These are phyloP conservation scores for Jordanella pulchra DNA, from an alignment of 2,797 vertebrate genomes.

Conservation along the genomic window DNA sequence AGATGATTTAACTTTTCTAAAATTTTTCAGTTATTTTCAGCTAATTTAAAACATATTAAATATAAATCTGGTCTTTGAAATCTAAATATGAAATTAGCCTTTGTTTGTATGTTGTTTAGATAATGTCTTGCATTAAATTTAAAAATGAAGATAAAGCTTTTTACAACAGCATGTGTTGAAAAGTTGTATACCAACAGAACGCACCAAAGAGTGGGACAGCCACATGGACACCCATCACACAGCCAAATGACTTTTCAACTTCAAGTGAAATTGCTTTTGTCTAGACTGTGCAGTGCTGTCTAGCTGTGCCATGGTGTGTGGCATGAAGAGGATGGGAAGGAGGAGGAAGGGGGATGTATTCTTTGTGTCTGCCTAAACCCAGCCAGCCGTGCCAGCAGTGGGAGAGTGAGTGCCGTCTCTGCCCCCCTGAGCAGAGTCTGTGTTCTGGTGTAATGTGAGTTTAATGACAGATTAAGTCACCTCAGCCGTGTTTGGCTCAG, in stretches of 20 bases:
- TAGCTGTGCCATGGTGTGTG: constrained; percentile 78
- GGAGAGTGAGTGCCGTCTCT: constrained; percentile 74
- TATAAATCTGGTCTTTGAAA: not conserved
- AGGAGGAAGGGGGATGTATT: constrained; percentile 52
- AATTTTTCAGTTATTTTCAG: not conserved
- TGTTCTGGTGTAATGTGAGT: constrained; percentile 82
- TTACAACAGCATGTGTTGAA: constrained; percentile 9
- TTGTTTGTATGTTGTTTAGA: not conserved
- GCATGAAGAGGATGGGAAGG: constrained; percentile 68
- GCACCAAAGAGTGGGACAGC: constrained; percentile 29
- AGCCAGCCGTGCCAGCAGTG: constrained; percentile 77
- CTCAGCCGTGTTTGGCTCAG: constrained; percentile 76
- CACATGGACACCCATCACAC: constrained; percentile 61
- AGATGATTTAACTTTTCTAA: not conserved
- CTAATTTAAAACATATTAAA: not conserved
- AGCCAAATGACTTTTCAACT: constrained; percentile 73
- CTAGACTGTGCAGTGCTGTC: constrained; percentile 74
- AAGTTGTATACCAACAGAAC: constrained; percentile 29
- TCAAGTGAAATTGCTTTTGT: constrained; percentile 78
- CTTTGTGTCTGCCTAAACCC: constrained; percentile 76
- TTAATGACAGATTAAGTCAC: constrained; percentile 87
- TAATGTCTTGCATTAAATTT: not conserved
- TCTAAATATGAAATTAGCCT: not conserved
- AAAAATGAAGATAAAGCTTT: not conserved
- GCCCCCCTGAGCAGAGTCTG: constrained; percentile 76